Conservation (phyloP, 2,113 vertebrate species). For the Gymnorhina tibicen region DNA sequence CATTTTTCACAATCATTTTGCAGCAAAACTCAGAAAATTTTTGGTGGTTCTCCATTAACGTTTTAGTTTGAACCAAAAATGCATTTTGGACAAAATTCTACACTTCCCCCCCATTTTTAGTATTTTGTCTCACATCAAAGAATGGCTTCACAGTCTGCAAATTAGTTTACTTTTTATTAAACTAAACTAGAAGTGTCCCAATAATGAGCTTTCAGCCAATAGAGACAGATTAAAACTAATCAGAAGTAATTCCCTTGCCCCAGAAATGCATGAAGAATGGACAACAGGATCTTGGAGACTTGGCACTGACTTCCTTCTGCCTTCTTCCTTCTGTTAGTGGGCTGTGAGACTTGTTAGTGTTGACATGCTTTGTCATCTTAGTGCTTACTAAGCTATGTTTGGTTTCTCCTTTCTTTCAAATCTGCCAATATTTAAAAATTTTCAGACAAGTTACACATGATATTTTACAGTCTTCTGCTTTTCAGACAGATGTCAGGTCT, state of each 20-base stretch:
- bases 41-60: not conserved
- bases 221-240: not conserved
- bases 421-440: not conserved
- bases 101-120: fast-evolving
- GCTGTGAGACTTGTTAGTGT: not conserved
- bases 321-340: not conserved
- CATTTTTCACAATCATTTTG: not conserved
- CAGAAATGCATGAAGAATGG: not conserved
- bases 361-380: not conserved
- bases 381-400: not conserved
- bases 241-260: not conserved
- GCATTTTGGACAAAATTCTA: not conserved
- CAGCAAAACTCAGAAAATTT: not conserved
- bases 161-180: not conserved
- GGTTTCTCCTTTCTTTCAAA: not conserved
- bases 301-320: not conserved
- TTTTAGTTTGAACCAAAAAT: not conserved
- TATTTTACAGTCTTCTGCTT: not conserved
- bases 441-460: not conserved
- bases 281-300: not conserved
- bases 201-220: not conserved
- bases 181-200: not conserved
- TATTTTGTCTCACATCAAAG: not conserved
- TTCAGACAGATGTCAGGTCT: not conserved
- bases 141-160: not conserved